phyloP scores from a whole-genome alignment of 2,888 invertebrate genomes.

The Myopa testacea region DNA sequence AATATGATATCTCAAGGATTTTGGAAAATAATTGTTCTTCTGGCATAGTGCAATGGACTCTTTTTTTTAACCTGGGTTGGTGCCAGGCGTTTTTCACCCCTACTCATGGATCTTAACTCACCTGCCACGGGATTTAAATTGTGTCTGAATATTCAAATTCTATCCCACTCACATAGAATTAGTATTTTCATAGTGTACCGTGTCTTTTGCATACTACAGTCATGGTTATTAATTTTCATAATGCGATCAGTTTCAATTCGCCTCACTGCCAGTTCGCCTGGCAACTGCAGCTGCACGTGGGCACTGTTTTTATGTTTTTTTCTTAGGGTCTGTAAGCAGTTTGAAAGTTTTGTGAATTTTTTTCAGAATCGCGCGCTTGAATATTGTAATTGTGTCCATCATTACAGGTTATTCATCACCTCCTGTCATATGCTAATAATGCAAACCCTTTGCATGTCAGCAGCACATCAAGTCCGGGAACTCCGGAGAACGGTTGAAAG shows the following conservation, averaged over 20 bases:
- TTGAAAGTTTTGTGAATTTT: background rate
- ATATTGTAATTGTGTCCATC: slow-evolving; percentile 41
- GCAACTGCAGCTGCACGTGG: slow-evolving; percentile 5
- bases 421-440: slow-evolving; percentile 44
- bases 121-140: background rate
- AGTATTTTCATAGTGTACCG: no score
- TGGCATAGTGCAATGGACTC: no score
- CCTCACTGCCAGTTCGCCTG: background rate
- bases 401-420: slow-evolving; percentile 43
- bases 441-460: slow-evolving; percentile 32
- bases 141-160: background rate
- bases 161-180: no score
- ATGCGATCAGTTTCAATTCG: background rate
- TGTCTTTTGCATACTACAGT: background rate
- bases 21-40: no score
- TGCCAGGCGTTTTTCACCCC: no score
- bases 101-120: no score
- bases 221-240: background rate
- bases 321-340: background rate
- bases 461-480: slow-evolving; percentile 5
- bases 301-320: background rate
- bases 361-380: slow-evolving; percentile 26
- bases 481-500: background rate
- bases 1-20: no score
- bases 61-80: no score